Base-by-base conservation (phyloP, 64 coral and sea anemone species). In the Platygyra sinensis region DNA sequence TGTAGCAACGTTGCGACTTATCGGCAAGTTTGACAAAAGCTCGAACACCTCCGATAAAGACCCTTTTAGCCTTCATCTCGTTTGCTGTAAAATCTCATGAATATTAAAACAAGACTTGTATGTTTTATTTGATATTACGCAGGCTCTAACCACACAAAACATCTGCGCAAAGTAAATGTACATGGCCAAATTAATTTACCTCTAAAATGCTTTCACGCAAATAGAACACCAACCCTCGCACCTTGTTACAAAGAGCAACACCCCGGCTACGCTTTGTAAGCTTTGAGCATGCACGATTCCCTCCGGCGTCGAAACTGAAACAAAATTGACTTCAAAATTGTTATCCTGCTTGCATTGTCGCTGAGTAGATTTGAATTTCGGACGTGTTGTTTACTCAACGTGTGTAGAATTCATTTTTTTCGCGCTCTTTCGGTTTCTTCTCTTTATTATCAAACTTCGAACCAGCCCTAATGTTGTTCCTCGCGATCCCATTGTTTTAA, bases 31-130 rank as follows among this genome's bases (percentile, higher is more conserved):
- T 85, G 81, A 85, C 81, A 85, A 67, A 60, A 85, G 81, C 62
- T 71, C 18, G 36, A 72, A 72, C 81, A 85, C 81, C 81, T 85
- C 62, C 14, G 81, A 85, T 72, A 85, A 85, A 85, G 81, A 85
- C 65, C 63, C 81, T 85, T 85, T 85, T 85, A 85, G 81, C 13
- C 62, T 17, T 51, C 81, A 71, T 42, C n/a, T 85, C 39, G 39
- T 67, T 20, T 71, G 81, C 63, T 85, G 81, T 27, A 85, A 85
- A 85, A 24, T 50, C 32, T 85, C 81, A 85, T 85, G 36, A 85
- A 85, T 85, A 85, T 85, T 85, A 9, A 85, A 85, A 85, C 24
- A 7, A 28, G 62, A n/a, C 63, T 20, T 30, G 62, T 7, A 85
- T 10, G 81, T 13, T 85, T 79, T 85, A 71, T 85, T 85, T 85